Percentiles rank a stretch among this genome's conserved stretches.
Conservation (phyloP, 2,888 invertebrate genomes). For the Stenodera caucasica region DNA sequence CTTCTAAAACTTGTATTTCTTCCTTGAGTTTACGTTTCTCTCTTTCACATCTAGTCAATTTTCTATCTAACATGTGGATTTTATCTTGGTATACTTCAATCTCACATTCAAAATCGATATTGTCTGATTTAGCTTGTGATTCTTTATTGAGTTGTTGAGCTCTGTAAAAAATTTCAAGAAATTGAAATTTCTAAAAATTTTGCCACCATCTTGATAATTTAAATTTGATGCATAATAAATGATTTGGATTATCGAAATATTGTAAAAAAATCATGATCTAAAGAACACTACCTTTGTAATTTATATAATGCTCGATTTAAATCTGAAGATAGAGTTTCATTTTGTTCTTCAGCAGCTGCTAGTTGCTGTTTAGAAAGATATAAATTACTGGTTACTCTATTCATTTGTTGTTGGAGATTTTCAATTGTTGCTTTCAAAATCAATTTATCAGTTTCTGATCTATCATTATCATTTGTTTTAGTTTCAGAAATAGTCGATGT, state of each 20-base stretch:
- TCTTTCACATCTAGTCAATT: constrained; percentile 35
- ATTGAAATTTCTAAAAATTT: too few relatives aligned
- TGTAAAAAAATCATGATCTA: too few relatives aligned
- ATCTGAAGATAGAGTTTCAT: constrained; percentile 39
- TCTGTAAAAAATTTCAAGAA: constrained; percentile 34
- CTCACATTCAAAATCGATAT: constrained; percentile 38
- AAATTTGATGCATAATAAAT: too few relatives aligned
- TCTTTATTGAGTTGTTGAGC: constrained; percentile 40
- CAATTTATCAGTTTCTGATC: too few relatives aligned
- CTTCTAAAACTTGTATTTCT: constrained; percentile 11
- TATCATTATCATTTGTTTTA: too few relatives aligned
- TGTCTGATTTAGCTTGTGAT: constrained; percentile 32
- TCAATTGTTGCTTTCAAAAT: constrained; percentile 29
- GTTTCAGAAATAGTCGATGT: constrained; percentile 23
- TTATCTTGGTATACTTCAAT: constrained; percentile 31
- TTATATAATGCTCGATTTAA: constrained; percentile 36
- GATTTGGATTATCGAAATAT: too few relatives aligned
- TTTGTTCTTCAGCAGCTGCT: constrained; percentile 39
- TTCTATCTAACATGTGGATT: constrained; percentile 34
- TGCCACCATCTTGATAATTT: too few relatives aligned
- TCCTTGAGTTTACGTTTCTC: constrained; percentile 25
- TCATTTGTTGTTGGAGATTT: constrained; percentile 39
- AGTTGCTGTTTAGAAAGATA: constrained; percentile 36
- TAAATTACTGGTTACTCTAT: constrained; percentile 36
- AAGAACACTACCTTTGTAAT: too few relatives aligned